Percentiles rank a stretch among this genome's conserved stretches.
phyloP scores from a whole-genome alignment of 2,888 invertebrate species.

The Rotaria magnacalcarata region DNA sequence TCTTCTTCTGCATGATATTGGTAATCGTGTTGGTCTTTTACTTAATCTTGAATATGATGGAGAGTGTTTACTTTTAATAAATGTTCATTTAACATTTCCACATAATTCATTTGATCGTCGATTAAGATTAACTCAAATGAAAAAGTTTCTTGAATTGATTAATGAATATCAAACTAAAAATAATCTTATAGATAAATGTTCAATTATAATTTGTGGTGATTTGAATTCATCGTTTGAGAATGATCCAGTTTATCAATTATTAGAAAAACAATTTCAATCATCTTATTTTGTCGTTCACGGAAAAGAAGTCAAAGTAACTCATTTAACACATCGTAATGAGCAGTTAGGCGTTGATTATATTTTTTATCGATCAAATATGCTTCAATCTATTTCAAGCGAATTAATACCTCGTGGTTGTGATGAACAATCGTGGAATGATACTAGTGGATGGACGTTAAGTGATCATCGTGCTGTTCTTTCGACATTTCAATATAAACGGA shows the following conservation, averaged over 20 bases:
- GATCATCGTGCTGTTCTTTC: neutral
- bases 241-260: conserved; percentile 4
- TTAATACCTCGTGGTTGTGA: conserved; percentile 31
- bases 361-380: neutral
- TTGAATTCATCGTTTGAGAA: neutral
- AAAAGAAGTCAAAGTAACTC: neutral
- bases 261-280: neutral
- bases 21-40: conserved; percentile 31
- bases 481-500: neutral
- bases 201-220: conserved; percentile 20
- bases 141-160: neutral
- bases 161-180: neutral
- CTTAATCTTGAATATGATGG: neutral
- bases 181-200: neutral
- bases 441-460: neutral
- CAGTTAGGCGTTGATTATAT: conserved; percentile 27
- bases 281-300: neutral
- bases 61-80: neutral
- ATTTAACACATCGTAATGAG: neutral
- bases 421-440: neutral
- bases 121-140: neutral
- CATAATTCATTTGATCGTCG: conserved; percentile 7
- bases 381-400: conserved; percentile 8
- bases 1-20: neutral
- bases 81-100: conserved; percentile 36